These are phyloP conservation scores for Aradus depressus DNA, from an alignment of 2,888 invertebrate species.

Conservation along the genomic window DNA sequence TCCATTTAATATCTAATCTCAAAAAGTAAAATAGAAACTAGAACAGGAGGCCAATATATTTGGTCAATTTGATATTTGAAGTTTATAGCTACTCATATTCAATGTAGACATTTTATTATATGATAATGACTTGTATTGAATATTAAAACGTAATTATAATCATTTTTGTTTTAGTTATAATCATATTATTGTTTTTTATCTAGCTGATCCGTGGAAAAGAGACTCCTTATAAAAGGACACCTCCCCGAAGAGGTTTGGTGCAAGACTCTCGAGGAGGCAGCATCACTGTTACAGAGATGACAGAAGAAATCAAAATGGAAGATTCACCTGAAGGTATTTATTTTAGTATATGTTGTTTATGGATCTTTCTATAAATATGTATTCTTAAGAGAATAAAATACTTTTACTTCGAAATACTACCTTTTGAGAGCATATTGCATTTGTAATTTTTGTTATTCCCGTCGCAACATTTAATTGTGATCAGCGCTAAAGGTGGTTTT, in stretches of 20 bases:
- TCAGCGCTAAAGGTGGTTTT: no score
- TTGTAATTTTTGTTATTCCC: neutral
- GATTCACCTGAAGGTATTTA: slow-evolving; percentile 29
- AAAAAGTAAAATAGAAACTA: no score
- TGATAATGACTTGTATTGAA: neutral
- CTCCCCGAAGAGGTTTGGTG: slow-evolving; percentile 34
- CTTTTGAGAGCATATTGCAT: neutral
- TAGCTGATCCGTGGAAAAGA: slow-evolving; percentile 51
- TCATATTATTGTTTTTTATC: slow-evolving; percentile 18
- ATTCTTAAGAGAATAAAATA: neutral
- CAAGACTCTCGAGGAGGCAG: slow-evolving; percentile 55
- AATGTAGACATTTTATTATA: neutral
- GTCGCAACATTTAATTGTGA: no score
- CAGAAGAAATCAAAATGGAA: slow-evolving; percentile 26
- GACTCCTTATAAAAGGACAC: slow-evolving; percentile 32
- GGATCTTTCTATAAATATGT: no score
- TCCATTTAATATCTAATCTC: no score
- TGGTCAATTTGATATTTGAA: no score
- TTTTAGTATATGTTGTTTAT: no score
- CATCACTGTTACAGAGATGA: slow-evolving; percentile 38
- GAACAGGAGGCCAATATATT: no score
- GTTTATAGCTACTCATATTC: neutral
- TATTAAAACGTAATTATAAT: neutral
- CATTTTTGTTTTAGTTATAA: slow-evolving; percentile 7
- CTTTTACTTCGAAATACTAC: neutral